Base-by-base conservation (phyloP, 2,888 invertebrate species). In the Mythimna lalbum region DNA sequence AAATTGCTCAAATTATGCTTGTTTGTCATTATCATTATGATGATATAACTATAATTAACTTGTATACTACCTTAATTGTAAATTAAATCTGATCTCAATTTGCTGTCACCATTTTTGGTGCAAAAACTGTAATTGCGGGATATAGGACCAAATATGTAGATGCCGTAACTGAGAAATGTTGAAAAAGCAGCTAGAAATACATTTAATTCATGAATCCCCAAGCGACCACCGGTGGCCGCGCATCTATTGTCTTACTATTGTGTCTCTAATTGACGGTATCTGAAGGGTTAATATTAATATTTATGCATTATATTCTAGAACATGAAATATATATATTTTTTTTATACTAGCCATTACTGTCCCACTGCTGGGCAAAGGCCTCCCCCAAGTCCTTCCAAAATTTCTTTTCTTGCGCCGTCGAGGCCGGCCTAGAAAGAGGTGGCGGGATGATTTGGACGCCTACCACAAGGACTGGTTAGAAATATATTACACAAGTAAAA, bases 51-150 rank as follows among this genome's bases (percentile, higher is more conserved):
- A 17, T 47, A 69, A 77, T 72, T 73, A 53, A 57, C 27, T 61
- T 61, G 57, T 57, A 12, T 19, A 50, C 17, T n/a, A 50, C 47
- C 10, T 21, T 43, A 80, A 53, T 62, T 66, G 12, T 39, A 74
- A 73, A 65, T 65, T 73, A 56, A 65, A 53, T 66, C n/a, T 60
- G 53, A 49, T 60, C 75, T 50, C n/a, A 62, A 75, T 76, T 80
- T 49, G 12, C 4, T 33, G 56, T 43, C 36, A 47, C 67, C 80
- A 59, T 62, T 19, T 76, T 74, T 62, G 76, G 76, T 39, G 33
- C 12, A 59, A 62, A 80, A 31, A 61, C 63, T 14, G 33, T 65
- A 23, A 62, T 65, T 62, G 39, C 5, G 52, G 49, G 52, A 47
- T 31, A 21, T 27, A 79, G 47, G 31, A 43, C 73, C 73, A 73